Evolutionary conservation across 2,113 vertebrate genomes (phyloP).

Genomic region (Entomyzon cyanotis): DNA sequence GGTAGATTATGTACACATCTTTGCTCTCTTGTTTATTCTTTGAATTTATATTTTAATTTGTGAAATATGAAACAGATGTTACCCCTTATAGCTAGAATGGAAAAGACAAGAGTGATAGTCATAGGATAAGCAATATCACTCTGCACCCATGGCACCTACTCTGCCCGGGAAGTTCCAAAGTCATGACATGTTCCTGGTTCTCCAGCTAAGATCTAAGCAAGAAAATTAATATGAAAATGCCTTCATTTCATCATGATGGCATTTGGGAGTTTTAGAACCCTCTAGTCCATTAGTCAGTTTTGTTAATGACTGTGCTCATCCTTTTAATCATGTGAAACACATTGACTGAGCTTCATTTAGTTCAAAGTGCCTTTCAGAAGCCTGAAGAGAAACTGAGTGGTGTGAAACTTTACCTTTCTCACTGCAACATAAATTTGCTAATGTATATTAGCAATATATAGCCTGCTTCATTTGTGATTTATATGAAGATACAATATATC

Average conservation of each 20-base stretch:
- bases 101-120: neutral
- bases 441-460: neutral
- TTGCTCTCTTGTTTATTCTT: neutral
- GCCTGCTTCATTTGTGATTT: neutral
- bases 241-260: conserved; percentile 76
- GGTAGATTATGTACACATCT: neutral
- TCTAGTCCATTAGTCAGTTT: conserved; percentile 76
- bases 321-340: conserved; percentile 75
- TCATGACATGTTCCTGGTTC: conserved; percentile 53
- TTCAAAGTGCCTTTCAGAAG: conserved; percentile 80
- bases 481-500: neutral
- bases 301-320: conserved; percentile 76
- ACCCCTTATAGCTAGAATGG: neutral
- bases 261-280: conserved; percentile 73
- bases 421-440: neutral
- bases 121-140: neutral
- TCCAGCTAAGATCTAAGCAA: conserved; percentile 66
- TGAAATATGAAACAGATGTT: neutral
- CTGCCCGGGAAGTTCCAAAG: conserved; percentile 13
- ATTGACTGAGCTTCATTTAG: conserved; percentile 69
- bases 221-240: conserved; percentile 80
- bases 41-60: neutral
- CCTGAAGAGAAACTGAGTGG: conserved; percentile 25
- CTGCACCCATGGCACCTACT: neutral
- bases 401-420: conserved; percentile 37